These are phyloP conservation scores for Dendrocincla fuliginosa DNA, from an alignment of 2,797 vertebrate genomes.

Conservation along the genomic window DNA sequence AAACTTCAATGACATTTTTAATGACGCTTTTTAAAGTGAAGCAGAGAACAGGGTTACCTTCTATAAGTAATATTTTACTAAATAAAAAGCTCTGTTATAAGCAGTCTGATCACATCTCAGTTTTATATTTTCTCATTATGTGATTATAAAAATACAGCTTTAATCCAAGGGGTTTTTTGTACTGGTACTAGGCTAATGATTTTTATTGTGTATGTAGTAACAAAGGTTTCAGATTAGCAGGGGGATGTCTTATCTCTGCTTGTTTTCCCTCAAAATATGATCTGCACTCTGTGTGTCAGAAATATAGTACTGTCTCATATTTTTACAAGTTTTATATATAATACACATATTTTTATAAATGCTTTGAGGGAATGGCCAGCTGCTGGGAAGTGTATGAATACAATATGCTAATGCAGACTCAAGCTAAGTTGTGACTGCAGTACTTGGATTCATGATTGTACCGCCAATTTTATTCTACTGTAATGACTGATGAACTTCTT, in stretches of 20 bases:
- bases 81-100: not conserved
- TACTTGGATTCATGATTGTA: not conserved
- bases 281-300: not conserved
- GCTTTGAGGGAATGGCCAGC: not conserved
- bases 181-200: not conserved
- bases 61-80: not conserved
- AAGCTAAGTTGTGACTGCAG: not conserved
- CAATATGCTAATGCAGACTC: not conserved
- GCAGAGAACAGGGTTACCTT: not conserved
- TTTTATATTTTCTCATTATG: not conserved
- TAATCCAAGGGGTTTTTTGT: not conserved
- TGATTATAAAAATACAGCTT: not conserved
- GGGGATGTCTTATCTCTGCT: not conserved
- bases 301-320: not conserved
- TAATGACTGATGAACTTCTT: conserved; percentile 65
- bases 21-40: not conserved
- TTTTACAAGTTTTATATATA: not conserved
- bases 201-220: not conserved
- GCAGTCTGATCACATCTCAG: not conserved
- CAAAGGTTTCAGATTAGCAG: not conserved
- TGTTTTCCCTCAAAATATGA: not conserved
- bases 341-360: not conserved
- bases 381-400: not conserved
- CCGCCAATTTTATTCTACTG: not conserved
- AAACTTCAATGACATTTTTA: not conserved